A percentile compares a stretch with the other conserved stretches of the same genome.
Evolutionary conservation across 2,888 invertebrate species (phyloP).

Genomic region (Phengaris arion): DNA sequence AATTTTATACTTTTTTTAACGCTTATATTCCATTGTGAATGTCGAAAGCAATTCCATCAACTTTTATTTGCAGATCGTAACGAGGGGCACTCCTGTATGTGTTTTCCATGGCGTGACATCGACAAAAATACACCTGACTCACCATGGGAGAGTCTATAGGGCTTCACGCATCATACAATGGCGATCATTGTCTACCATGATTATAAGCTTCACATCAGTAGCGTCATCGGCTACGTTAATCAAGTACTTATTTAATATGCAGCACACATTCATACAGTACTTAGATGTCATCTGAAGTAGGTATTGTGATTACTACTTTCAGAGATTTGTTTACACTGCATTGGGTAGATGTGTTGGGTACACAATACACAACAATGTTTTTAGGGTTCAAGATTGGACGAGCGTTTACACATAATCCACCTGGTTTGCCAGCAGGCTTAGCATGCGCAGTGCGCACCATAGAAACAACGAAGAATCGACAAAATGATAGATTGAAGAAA

Average conservation of each 20-base stretch:
- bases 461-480: too few relatives aligned
- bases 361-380: too few relatives aligned
- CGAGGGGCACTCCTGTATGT: background rate
- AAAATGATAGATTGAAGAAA: too few relatives aligned
- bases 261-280: background rate
- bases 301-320: too few relatives aligned
- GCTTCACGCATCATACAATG: background rate
- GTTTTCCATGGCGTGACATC: background rate
- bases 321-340: too few relatives aligned
- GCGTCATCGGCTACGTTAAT: conserved; percentile 1
- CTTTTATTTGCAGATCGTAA: conserved; percentile 1
- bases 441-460: too few relatives aligned
- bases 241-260: conserved; percentile 1
- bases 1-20: too few relatives aligned
- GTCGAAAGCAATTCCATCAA: background rate
- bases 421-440: too few relatives aligned
- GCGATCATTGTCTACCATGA: conserved; percentile 2
- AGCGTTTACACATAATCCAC: too few relatives aligned
- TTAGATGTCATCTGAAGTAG: background rate
- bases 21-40: background rate
- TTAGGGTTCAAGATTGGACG: too few relatives aligned
- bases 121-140: conserved; percentile 17
- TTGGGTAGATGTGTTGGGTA: too few relatives aligned
- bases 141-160: conserved; percentile 10
- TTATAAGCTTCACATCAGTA: background rate